A percentile compares a stretch with the other conserved stretches of the same genome.
Evolutionary conservation across 2,888 invertebrate species (phyloP).

Genomic region (Lacanobia oleracea): DNA sequence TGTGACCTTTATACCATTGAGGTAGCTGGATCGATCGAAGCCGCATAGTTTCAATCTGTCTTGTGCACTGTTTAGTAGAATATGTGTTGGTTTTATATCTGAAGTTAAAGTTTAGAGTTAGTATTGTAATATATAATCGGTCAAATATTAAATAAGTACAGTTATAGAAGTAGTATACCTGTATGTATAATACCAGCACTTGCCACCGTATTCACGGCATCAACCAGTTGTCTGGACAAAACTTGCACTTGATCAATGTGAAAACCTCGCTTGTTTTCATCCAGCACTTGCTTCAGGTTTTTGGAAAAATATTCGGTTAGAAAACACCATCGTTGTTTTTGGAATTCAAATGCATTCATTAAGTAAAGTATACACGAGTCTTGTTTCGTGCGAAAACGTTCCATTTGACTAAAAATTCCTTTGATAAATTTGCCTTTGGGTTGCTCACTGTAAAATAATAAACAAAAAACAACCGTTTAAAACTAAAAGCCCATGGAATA

Average conservation of each 20-base stretch:
- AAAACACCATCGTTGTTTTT: slow-evolving; percentile 68
- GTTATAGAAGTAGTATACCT: slow-evolving; percentile 67
- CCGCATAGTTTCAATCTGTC: slow-evolving; percentile 78
- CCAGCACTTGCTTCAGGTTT: slow-evolving; percentile 71
- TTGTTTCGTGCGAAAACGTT: slow-evolving; percentile 66
- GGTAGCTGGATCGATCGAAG: slow-evolving; percentile 75
- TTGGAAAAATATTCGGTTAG: slow-evolving; percentile 79
- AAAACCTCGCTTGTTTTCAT: slow-evolving; percentile 63
- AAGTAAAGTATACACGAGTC: slow-evolving; percentile 68
- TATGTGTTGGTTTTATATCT: slow-evolving; percentile 82
- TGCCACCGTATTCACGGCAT: slow-evolving; percentile 75
- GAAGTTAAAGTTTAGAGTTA: slow-evolving; percentile 57
- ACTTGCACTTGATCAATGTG: slow-evolving; percentile 73
- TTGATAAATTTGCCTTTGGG: slow-evolving; percentile 46
- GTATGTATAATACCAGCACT: slow-evolving; percentile 77
- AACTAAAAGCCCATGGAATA: not conserved
- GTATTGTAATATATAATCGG: not conserved
- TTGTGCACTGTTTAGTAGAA: slow-evolving; percentile 72
- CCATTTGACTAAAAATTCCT: slow-evolving; percentile 68
- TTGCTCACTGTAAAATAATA: slow-evolving; percentile 19
- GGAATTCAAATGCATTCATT: slow-evolving; percentile 66
- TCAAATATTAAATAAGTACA: not conserved
- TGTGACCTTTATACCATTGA: slow-evolving; percentile 8
- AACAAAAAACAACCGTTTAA: not conserved
- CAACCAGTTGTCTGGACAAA: slow-evolving; percentile 75